Conservation (phyloP, 2,888 invertebrate genomes). For the Idaea dimidiata region DNA sequence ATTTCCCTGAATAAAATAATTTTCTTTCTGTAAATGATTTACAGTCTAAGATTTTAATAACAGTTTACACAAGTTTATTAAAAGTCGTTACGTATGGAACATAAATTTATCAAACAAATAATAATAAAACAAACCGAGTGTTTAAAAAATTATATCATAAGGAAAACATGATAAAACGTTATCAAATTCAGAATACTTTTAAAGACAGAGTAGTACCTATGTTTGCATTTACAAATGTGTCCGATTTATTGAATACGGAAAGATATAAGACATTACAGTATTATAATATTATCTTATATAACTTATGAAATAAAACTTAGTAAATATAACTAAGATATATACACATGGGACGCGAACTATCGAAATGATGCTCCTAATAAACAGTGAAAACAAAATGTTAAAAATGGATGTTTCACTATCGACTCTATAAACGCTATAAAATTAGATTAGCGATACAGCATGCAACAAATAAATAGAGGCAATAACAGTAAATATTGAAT, state of each 20-base stretch:
- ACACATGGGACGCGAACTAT: background rate
- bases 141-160: slow-evolving; percentile 40
- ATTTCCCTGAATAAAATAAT: slow-evolving; percentile 11
- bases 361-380: background rate
- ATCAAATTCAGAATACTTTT: slow-evolving; percentile 19
- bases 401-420: slow-evolving; percentile 3
- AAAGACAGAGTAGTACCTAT: slow-evolving; percentile 11
- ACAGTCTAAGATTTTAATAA: background rate
- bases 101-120: slow-evolving; percentile 27
- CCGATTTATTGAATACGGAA: slow-evolving; percentile 20
- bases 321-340: slow-evolving; percentile 3
- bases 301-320: slow-evolving; percentile 10
- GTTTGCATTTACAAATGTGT: slow-evolving; percentile 12
- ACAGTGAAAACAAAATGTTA: background rate
- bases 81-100: slow-evolving; percentile 23
- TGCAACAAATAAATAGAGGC: slow-evolving; percentile 16
- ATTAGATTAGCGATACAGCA: slow-evolving; percentile 13
- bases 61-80: slow-evolving; percentile 19
- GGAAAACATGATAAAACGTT: slow-evolving; percentile 36
- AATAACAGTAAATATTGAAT: slow-evolving; percentile 22
- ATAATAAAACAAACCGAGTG: slow-evolving; percentile 33
- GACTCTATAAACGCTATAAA: slow-evolving; percentile 4
- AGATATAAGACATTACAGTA: slow-evolving; percentile 15
- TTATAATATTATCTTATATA: slow-evolving; percentile 1
- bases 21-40: background rate